Evolutionary conservation across 2,797 vertebrate genomes (phyloP), one percentile per base, ranked within the genome.

Genomic region (Phataginus tetradactyla): DNA sequence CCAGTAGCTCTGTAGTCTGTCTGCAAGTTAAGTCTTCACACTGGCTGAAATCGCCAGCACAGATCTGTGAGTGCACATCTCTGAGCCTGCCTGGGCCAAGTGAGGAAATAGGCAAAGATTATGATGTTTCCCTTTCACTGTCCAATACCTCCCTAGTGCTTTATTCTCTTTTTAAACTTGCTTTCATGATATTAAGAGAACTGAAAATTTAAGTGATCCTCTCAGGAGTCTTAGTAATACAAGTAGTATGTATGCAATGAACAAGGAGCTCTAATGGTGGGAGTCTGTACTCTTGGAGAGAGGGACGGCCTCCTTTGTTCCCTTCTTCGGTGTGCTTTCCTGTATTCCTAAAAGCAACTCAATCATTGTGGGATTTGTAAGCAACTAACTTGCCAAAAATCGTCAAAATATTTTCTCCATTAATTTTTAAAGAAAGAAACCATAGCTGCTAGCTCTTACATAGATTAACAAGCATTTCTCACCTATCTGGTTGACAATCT

Each of bases 341-440:
- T 66, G 11, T 69, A 87, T 89, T 96, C 25, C 8, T 95, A 63
- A 92, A 74, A 74, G 78, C 25, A 92, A 9, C 25, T n/a, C 27
- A 74, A 53, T 74, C 9, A 53, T 74, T 85, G 55, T 87, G 2
- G 87, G 18, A 94, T 37, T 61, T 85, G 17, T 66, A 84, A 95
- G 45, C 7, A 34, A 95, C 42, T 75, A 53, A 68, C 92, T 23
- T 77, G 13, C 45, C 39, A 79, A 71, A 92, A 86, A 45, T 29
- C 6, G 81, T 95, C 37, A 71, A 71, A 87, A 55, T 68, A 45
- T 61, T 96, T 95, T 91, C 71, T 86, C 42, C 20, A 51, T 39
- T 90, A 34, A 3, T 84, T 45, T 63, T 7, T 45, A 12, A 25
- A 53, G 42, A 45, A 81, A 61, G 37, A 87, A 92, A 87, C 68